Base-by-base conservation (phyloP, 1,140 invertebrate species). In the Planococcus citri region DNA sequence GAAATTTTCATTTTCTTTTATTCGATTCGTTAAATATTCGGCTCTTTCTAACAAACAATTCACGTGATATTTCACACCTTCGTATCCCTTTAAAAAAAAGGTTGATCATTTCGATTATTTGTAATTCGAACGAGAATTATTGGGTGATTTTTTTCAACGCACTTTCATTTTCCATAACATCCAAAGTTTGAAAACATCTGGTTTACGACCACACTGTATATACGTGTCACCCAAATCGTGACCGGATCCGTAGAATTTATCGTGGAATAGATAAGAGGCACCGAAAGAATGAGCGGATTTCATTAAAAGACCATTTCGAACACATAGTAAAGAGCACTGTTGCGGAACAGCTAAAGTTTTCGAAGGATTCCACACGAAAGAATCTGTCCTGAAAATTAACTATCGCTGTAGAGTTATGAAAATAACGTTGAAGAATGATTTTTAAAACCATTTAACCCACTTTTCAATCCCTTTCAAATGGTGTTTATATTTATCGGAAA, bases 401-500 rank as follows among this genome's bases (percentile, higher is more conserved):
- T n/a, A n/a, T n/a, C n/a, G n/a, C n/a, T n/a, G n/a, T 33, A 33
- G 29, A 33, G 3, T 33, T 33, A 64, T 21, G 20, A 64, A 25
- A 64, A 64, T 10, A 24, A 64, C 41, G n/a, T n/a, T 33, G 51
- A 22, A 22, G 4, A 58, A 58, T 8, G 17, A 17, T 20, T 64
- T 14, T 24, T 25, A 24, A 21, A 22, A 17, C 3, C 10, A 64
- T 64, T n/a, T n/a, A n/a, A n/a, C 83, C 85, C 82, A 95, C 92
- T 92, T 87, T 79, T 98, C 91, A 72, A 98, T 87, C 38, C 95
- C 96, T 74, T 98, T 81, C 77, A 91, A 83, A 29, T 89, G 90
- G 79, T 94, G 86, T 68, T 92, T 86, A 80, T 97, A 90, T 78
- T 95, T 97, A 73, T 88, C 89, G 24, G 94, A 96, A 73, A 99